Conservation (phyloP, 2,797 vertebrate species). For the Mormyrops boulengeri region DNA sequence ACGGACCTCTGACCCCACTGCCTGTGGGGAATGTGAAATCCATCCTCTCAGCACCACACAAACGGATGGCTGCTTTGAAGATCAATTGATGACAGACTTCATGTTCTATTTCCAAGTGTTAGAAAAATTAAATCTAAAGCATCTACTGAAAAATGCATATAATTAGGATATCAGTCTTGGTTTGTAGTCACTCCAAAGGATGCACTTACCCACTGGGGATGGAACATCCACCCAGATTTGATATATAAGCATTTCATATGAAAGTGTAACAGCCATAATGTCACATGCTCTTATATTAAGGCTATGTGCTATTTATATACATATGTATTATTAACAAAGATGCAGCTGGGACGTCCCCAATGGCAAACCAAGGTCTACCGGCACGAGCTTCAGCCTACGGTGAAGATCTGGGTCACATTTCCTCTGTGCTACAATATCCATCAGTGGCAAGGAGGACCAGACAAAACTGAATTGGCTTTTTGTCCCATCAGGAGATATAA, state of each 20-base stretch:
- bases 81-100: background rate
- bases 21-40: background rate
- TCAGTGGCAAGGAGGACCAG: background rate
- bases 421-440: background rate
- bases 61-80: background rate
- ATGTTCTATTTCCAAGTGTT: background rate
- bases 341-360: background rate
- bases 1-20: background rate
- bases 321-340: constrained; percentile 1
- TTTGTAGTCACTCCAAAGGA: background rate
- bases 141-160: background rate
- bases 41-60: background rate
- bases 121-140: background rate
- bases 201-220: background rate
- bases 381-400: background rate
- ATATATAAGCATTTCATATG: background rate
- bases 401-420: background rate
- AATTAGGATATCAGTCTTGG: background rate
- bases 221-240: background rate
- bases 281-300: background rate
- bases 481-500: background rate
- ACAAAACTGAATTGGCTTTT: background rate
- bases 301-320: background rate
- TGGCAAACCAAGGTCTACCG: background rate
- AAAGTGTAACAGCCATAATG: background rate